Evolutionary conservation across 2,888 invertebrate genomes (phyloP), one percentile per base, ranked within the genome.

Genomic region (Cerceris rybyensis): DNA sequence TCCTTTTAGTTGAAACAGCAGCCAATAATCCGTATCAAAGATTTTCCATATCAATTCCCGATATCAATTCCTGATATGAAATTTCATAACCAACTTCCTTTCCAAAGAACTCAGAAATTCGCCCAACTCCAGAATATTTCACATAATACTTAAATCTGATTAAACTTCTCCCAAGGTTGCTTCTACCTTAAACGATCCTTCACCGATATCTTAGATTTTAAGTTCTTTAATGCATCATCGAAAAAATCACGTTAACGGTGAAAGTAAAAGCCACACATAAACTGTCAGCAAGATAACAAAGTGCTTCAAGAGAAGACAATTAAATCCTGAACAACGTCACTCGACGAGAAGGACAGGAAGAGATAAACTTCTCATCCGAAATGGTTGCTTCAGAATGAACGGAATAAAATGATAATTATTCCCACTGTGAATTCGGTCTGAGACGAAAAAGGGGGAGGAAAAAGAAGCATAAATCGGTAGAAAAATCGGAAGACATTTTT

Each of bases 81-180:
- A 28, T 28, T 28, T 28, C 28, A 28, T 28, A 28, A 28, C 28
- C 28, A 28, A 28, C 2, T 28, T 28, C 28, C 28, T 28, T 4
- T 28, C 28, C 28, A 28, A 28, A 4, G 28, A 28, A 4, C 28
- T 4, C 28, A 46, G 46, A 46, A 46, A 4, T 46, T 46, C 46
- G 4, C 28, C 28, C 28, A 28, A 28, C 28, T 28, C 28, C 28
- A 28, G 2, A 4, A 28, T 28, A 28, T 28, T 28, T 28, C 28
- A 28, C 28, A 28, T 28, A 28, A 78, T 78, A 79, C 78, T 71
- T 64, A 71, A 78, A 78, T 71, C 71, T 78, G 78, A 78, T 78
- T 78, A 71, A 78, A 78, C 78, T 66, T 60, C 77, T 66, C 78
- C 71, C 71, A 78, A 78, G 78, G 28, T 78, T 78, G 78, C 78